Base-by-base conservation (phyloP, 2,888 invertebrate species). In the Hecatera dysodea region DNA sequence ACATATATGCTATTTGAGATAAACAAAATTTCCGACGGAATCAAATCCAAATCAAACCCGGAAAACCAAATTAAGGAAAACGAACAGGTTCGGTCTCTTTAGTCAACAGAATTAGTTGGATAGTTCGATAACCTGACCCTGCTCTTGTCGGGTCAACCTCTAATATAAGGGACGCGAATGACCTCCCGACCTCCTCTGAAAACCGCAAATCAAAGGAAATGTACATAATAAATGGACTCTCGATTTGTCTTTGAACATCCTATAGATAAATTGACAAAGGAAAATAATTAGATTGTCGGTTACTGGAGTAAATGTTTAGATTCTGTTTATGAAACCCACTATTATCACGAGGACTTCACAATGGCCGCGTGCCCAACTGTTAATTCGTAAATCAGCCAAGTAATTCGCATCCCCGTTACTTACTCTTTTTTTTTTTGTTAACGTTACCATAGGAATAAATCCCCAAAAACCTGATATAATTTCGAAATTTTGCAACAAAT, bases 81-180 rank as follows among this genome's bases (percentile, higher is more conserved):
- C 7, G 4, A 11, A 17, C 17, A 74, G n/a, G 29, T 48, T 29
- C 29, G 39, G 39, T 29, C 39, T 48, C 74, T 39, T 29, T 73
- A 48, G 62, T 69, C 74, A 73, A 24, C 62, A 48, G 29, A 73
- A 61, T 73, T 61, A 29, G 36, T 73, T 74, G 15, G 5, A 61
- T 69, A n/a, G 27, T 60, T 39, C 33, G 33, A 56, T 39, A 73
- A n/a, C 22, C 36, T 48, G 7, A 39, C 65, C 65, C 33, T n/a
- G 33, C 46, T 46, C 24, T 24, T 17, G 39, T 22, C 27, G 62
- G 73, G 61, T 60, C 74, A 62, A 48, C 29, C 46, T 19, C 29
- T 60, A 57, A 46, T 72, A 17, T 39, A 48, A 8, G 27, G 36
- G 19, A 22, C 22, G 59, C 29, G 22, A 39, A 60, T 73, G 29